Evolutionary conservation across 2,797 vertebrate species (phyloP).

Genomic region (Lerista edwardsae): DNA sequence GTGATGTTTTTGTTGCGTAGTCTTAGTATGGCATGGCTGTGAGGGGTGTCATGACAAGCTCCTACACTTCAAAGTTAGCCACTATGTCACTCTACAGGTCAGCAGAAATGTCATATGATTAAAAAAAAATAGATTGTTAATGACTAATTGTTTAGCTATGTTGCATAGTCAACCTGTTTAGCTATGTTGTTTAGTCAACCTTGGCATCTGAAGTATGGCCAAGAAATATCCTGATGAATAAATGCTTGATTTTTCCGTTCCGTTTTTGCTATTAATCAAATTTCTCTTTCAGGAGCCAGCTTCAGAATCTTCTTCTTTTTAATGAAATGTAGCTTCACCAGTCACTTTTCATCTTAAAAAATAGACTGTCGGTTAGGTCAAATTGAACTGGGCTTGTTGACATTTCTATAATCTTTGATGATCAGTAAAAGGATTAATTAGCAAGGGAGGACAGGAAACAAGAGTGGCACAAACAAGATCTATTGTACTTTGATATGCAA

Average conservation of each 20-base stretch:
- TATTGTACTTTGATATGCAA: not conserved
- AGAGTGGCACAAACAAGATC: conserved; percentile 7
- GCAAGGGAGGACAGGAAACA: not conserved
- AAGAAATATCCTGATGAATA: conserved; percentile 8
- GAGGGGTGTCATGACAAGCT: too few relatives aligned
- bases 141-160: not conserved
- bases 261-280: not conserved
- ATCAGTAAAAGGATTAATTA: not conserved
- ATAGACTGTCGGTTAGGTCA: conserved; percentile 34
- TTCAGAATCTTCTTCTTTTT: conserved; percentile 1
- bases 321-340: not conserved
- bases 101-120: not conserved
- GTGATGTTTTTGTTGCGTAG: too few relatives aligned
- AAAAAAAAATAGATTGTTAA: not conserved
- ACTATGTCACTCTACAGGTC: not conserved
- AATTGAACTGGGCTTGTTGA: conserved; percentile 3
- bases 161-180: not conserved
- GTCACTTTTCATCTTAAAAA: conserved; percentile 33
- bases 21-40: too few relatives aligned
- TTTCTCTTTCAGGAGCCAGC: conserved; percentile 1
- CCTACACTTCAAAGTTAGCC: too few relatives aligned
- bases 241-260: not conserved
- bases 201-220: not conserved
- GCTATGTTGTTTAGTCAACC: not conserved
- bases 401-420: conserved; percentile 10